Conservation (phyloP, 2,797 vertebrate genomes). For the Epinephelus malabaricus region DNA sequence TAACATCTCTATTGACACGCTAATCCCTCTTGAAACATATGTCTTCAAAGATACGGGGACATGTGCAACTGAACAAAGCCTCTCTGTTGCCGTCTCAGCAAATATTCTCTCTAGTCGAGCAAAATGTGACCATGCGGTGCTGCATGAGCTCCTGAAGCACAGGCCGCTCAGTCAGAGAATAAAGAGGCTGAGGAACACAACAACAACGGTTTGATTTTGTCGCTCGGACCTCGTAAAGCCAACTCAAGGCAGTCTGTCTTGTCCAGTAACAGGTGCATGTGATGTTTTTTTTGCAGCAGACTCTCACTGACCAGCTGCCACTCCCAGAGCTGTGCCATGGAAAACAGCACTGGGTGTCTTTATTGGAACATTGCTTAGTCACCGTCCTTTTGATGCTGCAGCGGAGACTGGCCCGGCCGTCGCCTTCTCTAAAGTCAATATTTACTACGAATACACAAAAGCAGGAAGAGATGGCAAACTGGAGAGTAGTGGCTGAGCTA, state of each 20-base stretch:
- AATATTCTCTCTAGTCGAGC: not conserved
- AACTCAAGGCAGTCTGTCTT: constrained; percentile 4
- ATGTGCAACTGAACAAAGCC: not conserved
- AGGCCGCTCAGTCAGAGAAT: not conserved
- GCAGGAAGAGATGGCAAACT: constrained; percentile 63
- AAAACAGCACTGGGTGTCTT: constrained; percentile 50
- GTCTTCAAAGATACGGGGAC: not conserved
- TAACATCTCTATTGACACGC: not conserved
- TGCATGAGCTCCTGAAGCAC: not conserved
- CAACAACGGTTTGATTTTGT: not conserved
- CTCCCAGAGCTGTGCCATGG: constrained; percentile 28
- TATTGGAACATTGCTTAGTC: constrained; percentile 60
- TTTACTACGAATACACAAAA: constrained; percentile 76
- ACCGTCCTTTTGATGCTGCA: constrained; percentile 56
- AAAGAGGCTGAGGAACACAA: not conserved
- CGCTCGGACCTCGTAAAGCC: not conserved
- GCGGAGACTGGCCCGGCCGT: constrained; percentile 19
- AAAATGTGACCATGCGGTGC: not conserved
- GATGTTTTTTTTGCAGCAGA: constrained; percentile 14
- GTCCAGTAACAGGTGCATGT: constrained; percentile 59
- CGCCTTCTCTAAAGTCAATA: constrained; percentile 75
- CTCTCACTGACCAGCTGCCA: constrained; percentile 61
- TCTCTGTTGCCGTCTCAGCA: constrained; percentile 1
- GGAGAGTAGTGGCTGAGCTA: constrained; percentile 53
- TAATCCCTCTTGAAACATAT: constrained; percentile 20